Conservation (phyloP, 2,113 vertebrate species). For the Furnarius figulus region DNA sequence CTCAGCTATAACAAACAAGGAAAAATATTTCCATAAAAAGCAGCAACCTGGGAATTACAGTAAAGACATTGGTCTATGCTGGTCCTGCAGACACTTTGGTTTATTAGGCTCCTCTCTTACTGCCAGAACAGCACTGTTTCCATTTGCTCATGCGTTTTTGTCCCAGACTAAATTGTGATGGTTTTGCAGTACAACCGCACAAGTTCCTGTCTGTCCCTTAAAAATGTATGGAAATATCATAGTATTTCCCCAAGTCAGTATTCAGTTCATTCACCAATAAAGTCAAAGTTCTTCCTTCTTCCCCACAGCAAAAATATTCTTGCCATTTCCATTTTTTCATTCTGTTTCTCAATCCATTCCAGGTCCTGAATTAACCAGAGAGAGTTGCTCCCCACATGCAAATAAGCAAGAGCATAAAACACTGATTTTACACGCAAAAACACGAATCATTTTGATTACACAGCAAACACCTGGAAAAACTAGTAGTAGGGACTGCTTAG, state of each 20-base stretch:
- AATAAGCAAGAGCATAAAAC: neutral
- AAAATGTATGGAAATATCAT: neutral
- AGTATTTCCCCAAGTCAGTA: neutral
- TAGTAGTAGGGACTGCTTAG: neutral
- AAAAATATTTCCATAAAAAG: slow-evolving; percentile 8
- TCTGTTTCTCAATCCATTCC: neutral
- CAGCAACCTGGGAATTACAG: neutral
- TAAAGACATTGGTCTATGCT: neutral
- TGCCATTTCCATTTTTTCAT: neutral
- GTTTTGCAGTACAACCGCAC: neutral
- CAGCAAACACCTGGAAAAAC: neutral
- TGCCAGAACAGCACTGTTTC: neutral
- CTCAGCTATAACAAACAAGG: neutral
- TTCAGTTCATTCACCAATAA: neutral
- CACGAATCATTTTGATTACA: neutral
- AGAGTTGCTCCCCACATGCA: neutral
- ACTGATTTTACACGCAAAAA: neutral
- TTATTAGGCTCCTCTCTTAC: neutral
- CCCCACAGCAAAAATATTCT: neutral
- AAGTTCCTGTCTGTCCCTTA: neutral
- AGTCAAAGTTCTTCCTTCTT: neutral
- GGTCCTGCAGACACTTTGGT: neutral
- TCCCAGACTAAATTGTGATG: neutral
- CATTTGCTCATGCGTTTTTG: neutral
- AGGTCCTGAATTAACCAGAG: neutral